Conservation (phyloP, 2,113 vertebrate genomes). For the Peromyscus maniculatus region DNA sequence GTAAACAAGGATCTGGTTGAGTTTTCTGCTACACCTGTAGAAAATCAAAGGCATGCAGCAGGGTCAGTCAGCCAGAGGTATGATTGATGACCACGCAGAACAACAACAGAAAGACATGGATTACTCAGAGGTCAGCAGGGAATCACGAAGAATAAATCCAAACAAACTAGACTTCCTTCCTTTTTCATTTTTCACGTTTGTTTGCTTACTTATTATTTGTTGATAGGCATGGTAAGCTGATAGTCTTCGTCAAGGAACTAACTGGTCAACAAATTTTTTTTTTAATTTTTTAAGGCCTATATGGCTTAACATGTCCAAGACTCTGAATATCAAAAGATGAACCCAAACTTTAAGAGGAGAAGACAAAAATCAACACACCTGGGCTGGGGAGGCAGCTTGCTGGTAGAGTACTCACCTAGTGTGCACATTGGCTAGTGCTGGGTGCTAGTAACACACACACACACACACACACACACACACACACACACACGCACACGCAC, state of each 20-base stretch:
- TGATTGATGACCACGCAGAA: conserved; percentile 68
- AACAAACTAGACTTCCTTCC: conserved; percentile 67
- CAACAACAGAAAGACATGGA: neutral
- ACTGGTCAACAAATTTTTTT: neutral
- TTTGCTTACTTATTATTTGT: conserved; percentile 12
- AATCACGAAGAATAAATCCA: conserved; percentile 64
- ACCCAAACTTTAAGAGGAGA: neutral
- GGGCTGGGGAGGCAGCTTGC: neutral
- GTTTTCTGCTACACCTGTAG: conserved; percentile 50
- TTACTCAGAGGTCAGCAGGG: conserved; percentile 64
- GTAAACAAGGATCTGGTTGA: conserved; percentile 56
- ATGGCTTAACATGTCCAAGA: neutral
- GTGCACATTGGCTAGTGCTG: neutral
- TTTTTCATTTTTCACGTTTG: conserved; percentile 15
- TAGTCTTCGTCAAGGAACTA: neutral
- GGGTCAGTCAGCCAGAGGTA: conserved; percentile 30
- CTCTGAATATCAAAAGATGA: conserved; percentile 13
- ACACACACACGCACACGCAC: neutral
- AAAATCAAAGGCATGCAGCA: conserved; percentile 54
- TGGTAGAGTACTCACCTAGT: neutral
- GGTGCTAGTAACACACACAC: neutral
- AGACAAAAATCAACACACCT: neutral
- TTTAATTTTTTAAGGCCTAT: neutral
- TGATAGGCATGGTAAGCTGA: neutral
- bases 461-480: neutral